phyloP scores from a whole-genome alignment of 2,888 invertebrate genomes.

The Coronaproctus castanopsis region DNA sequence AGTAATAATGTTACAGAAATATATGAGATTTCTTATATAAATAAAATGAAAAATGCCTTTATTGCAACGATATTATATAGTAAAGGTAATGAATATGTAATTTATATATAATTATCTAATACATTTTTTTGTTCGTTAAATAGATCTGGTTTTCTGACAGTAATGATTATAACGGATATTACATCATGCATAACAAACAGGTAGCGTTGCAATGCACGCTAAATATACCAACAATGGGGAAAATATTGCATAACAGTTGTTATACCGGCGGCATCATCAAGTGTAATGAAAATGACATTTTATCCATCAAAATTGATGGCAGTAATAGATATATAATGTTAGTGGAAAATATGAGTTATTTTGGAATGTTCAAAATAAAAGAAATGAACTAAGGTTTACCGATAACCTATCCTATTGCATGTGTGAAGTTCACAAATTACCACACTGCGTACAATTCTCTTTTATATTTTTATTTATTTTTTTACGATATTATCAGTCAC shows the following conservation, averaged over 20 bases:
- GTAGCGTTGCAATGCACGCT: constrained; percentile 5
- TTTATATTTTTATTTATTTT: too few relatives aligned
- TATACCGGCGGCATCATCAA: constrained; percentile 13
- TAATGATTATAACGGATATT: constrained; percentile 12
- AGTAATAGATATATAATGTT: constrained; percentile 8
- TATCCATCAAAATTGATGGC: constrained; percentile 9
- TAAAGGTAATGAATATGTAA: too few relatives aligned
- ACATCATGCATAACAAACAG: constrained; percentile 10
- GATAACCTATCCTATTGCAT: too few relatives aligned
- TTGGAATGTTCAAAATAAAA: constrained; percentile 12
- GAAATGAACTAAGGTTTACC: too few relatives aligned
- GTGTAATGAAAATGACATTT: constrained; percentile 7
- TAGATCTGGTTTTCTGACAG: constrained; percentile 11
- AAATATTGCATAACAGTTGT: constrained; percentile 3
- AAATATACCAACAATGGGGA: background rate
- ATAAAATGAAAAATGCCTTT: too few relatives aligned
- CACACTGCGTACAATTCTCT: too few relatives aligned
- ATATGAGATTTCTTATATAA: too few relatives aligned
- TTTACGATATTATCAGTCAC: too few relatives aligned
- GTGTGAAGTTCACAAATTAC: too few relatives aligned
- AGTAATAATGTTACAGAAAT: too few relatives aligned
- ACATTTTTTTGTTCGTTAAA: background rate
- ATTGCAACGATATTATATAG: too few relatives aligned
- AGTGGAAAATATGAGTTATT: constrained; percentile 8
- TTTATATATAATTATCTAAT: too few relatives aligned